Base-by-base conservation (phyloP, 2,113 vertebrate species). In the Brachypodius melanocephalos region DNA sequence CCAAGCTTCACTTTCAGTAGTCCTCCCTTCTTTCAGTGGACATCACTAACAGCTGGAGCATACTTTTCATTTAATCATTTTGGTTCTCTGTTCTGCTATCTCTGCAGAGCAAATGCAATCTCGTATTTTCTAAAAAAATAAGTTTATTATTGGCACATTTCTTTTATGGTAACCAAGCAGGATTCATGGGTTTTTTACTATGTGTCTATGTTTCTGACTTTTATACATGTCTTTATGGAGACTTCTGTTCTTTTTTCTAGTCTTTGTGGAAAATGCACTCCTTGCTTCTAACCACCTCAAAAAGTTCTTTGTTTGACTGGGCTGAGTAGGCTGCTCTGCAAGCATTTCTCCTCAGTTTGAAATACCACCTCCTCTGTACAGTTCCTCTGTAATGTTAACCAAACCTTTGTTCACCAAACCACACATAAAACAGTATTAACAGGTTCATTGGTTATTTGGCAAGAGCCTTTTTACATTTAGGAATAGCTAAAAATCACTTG, bases 301-400 rank as follows among this genome's bases (percentile, higher is more conserved):
- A 76, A 89, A 73, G 51, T 46, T 84, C 42, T 84, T 88, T 88
- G 13, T 88, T 79, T 89, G 83, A 66, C 24, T 7, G 28, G 36
- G 31, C 20, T 40, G 48, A 54, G 67, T 40, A 76, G 67, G 72
- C 80, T 86, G 63, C 28, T 84, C 54, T 55, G 45, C 71, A 94
- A 54, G 72, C 40, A 51, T 76, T 79, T 76, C 49, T 75, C 45
- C 54, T 69, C 29, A 21, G 19, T 66, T 79, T 80, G 68, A 83
- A 95, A 93, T 24, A 79, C 28, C 38, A 45, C 83, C 69, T 86
- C 80, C n/a, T n/a, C n/a, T n/a, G n/a, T n/a, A n/a, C 68, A 81
- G 45, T 54, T 95, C 59, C 58, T 69, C 58, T 58, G 22, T 45
- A 75, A 59, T 13, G 18, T 29, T 79, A 71, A 10, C 26, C 38